These are phyloP conservation scores for Poeciliopsis turneri DNA, from an alignment of 2,797 vertebrate genomes.

Conservation along the genomic window DNA sequence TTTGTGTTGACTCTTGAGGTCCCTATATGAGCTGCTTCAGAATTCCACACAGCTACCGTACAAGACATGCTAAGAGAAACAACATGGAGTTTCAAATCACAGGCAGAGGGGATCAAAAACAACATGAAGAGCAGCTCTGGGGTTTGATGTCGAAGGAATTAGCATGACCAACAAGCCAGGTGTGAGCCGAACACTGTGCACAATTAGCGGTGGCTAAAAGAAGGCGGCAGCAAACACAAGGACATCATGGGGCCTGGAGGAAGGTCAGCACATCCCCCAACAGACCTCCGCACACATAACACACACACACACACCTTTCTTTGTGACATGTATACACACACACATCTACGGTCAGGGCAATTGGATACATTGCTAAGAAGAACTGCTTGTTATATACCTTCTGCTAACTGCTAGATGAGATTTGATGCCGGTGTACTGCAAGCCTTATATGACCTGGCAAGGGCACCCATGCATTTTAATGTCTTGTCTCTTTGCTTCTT, in stretches of 20 bases:
- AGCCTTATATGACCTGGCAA: conserved; percentile 65
- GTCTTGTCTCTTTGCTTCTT: conserved; percentile 42
- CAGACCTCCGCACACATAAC: neutral
- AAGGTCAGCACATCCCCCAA: conserved; percentile 38
- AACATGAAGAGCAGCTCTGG: neutral
- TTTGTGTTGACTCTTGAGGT: conserved; percentile 6
- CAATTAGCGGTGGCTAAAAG: conserved; percentile 52
- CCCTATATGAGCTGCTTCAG: neutral
- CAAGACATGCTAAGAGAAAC: neutral
- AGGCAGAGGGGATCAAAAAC: conserved; percentile 5
- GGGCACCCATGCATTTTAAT: conserved; percentile 67
- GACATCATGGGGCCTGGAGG: conserved; percentile 28
- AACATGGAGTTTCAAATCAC: conserved; percentile 8
- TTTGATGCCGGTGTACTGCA: conserved; percentile 51
- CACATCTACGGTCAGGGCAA: neutral
- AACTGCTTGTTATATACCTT: conserved; percentile 14
- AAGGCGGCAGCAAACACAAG: conserved; percentile 35
- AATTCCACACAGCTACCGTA: conserved; percentile 27
- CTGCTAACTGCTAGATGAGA: conserved; percentile 62
- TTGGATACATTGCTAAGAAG: conserved; percentile 18
- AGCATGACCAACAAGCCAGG: conserved; percentile 16
- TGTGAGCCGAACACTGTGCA: conserved; percentile 38
- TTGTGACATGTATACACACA: conserved; percentile 3
- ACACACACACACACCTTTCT: neutral
- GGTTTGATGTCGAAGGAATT: conserved; percentile 29